A percentile compares a stretch with the other conserved stretches of the same genome.
Conservation (phyloP, 2,888 invertebrate species). For the Ophion slaviceki region DNA sequence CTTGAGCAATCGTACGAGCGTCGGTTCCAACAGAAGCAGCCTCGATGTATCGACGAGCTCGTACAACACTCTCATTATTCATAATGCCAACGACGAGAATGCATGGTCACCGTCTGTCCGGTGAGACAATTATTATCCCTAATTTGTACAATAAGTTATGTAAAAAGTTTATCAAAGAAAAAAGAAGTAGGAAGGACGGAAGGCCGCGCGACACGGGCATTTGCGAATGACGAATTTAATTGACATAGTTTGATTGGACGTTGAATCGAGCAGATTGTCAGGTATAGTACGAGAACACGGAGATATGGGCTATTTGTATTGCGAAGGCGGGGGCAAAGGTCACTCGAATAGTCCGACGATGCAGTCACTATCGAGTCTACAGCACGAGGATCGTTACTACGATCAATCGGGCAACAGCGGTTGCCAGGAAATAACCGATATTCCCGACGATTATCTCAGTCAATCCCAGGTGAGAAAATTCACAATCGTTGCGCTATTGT, state of each 20-base stretch:
- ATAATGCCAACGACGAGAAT: slow-evolving; percentile 89
- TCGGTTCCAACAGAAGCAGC: slow-evolving; percentile 87
- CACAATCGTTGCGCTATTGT: background rate
- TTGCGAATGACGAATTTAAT: slow-evolving; percentile 17
- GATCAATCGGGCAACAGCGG: slow-evolving; percentile 79
- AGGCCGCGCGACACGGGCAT: background rate
- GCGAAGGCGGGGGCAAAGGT: slow-evolving; percentile 81
- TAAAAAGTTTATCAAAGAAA: slow-evolving; percentile 30
- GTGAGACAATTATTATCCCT: slow-evolving; percentile 69
- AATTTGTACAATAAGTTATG: slow-evolving; percentile 16
- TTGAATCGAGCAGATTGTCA: slow-evolving; percentile 74
- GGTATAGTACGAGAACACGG: slow-evolving; percentile 81
- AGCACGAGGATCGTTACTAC: slow-evolving; percentile 81
- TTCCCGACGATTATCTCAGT: slow-evolving; percentile 93
- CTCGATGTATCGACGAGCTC: slow-evolving; percentile 91
- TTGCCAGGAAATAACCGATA: slow-evolving; percentile 91
- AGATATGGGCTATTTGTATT: slow-evolving; percentile 81
- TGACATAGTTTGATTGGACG: slow-evolving; percentile 37
- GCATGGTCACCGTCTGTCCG: slow-evolving; percentile 87
- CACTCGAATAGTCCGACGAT: slow-evolving; percentile 83
- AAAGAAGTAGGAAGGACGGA: background rate
- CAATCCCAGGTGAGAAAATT: slow-evolving; percentile 87
- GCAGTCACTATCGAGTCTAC: slow-evolving; percentile 81
- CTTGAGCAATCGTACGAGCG: slow-evolving; percentile 87
- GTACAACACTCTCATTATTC: slow-evolving; percentile 93